These are phyloP conservation scores for Microtus oregoni DNA, from an alignment of 2,113 vertebrate genomes.

Conservation along the genomic window DNA sequence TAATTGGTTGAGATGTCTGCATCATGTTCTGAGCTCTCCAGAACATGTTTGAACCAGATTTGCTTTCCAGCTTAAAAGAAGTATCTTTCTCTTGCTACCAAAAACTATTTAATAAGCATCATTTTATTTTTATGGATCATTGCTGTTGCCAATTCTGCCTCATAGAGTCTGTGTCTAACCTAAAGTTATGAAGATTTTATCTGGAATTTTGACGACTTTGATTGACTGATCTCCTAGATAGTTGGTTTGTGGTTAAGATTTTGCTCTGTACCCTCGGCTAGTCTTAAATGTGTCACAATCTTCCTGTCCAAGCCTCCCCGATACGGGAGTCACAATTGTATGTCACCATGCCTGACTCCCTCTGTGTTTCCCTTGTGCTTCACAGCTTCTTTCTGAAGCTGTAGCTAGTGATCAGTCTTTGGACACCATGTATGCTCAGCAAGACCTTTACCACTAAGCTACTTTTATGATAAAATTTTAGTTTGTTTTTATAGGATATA, in stretches of 20 bases:
- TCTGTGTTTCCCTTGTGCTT: not conserved
- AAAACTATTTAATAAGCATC: not conserved
- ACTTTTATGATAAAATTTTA: not conserved
- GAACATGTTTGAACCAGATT: not conserved
- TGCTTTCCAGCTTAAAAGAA: not conserved
- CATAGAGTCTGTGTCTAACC: not conserved
- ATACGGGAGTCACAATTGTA: not conserved
- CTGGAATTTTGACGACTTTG: not conserved
- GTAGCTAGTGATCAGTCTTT: not conserved
- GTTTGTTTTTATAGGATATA: not conserved
- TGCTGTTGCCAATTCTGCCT: not conserved
- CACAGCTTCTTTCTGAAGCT: not conserved
- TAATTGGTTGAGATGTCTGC: not conserved
- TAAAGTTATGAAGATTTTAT: not conserved
- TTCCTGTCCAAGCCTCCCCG: not conserved
- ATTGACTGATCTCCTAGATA: not conserved
- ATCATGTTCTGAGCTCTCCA: not conserved
- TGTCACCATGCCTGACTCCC: not conserved
- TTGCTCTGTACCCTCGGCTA: not conserved
- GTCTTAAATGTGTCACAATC: not conserved
- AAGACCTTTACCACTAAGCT: not conserved
- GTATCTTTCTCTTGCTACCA: not conserved
- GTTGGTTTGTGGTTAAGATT: not conserved
- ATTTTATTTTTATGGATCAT: not conserved
- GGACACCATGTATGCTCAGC: not conserved